Percentiles rank a stretch among this genome's conserved stretches.
These are phyloP conservation scores for Cheiracanthium punctorium DNA, from an alignment of 2,888 invertebrate species.

Conservation along the genomic window DNA sequence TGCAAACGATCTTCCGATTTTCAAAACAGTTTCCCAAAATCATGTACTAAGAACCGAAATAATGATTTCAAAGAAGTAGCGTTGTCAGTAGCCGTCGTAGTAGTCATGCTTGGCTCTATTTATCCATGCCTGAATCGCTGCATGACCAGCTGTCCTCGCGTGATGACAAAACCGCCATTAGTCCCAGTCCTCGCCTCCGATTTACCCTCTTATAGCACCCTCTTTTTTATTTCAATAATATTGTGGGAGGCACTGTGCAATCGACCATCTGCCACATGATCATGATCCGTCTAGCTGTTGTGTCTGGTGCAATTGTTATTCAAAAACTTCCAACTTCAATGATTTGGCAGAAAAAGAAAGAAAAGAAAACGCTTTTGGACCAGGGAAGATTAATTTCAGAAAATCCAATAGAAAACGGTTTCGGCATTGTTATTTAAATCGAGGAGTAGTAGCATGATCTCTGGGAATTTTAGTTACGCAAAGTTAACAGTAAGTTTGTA, in stretches of 20 bases:
- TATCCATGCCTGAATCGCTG: not conserved
- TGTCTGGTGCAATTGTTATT: not conserved
- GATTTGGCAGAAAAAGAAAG: not conserved
- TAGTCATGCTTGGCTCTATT: not conserved
- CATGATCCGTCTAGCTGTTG: not conserved
- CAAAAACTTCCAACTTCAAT: not conserved
- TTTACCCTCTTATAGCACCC: slow-evolving; percentile 30
- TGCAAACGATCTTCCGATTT: no score
- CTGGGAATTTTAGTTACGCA: not conserved
- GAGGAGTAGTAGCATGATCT: no score
- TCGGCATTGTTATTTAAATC: not conserved
- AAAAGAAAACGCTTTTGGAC: no score
- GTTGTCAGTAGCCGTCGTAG: no score
- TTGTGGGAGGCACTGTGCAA: not conserved
- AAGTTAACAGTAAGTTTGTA: no score
- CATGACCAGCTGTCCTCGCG: slow-evolving; percentile 42
- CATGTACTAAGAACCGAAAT: no score
- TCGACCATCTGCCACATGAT: not conserved
- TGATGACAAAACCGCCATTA: slow-evolving; percentile 41
- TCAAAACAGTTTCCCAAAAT: no score
- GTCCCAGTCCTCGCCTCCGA: slow-evolving; percentile 33
- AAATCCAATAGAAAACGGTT: not conserved
- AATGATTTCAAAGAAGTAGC: no score
- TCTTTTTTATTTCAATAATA: slow-evolving; percentile 49
- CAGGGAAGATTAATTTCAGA: not conserved